These are phyloP conservation scores for Deroptyus accipitrinus DNA, from an alignment of 2,113 vertebrate species.

Conservation along the genomic window DNA sequence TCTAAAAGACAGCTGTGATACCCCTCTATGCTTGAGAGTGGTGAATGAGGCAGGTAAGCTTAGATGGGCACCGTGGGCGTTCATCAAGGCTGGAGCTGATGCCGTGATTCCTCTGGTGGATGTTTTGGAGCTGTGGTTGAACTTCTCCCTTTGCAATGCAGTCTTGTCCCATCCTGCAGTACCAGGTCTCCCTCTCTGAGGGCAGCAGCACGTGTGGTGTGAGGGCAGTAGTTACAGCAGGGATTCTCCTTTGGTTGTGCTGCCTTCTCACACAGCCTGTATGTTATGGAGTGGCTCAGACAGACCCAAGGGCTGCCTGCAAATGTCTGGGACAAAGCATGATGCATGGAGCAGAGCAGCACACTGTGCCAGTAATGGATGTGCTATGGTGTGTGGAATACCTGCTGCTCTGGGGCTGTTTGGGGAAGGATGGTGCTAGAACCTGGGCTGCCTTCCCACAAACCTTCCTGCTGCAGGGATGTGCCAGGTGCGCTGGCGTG, in stretches of 20 bases:
- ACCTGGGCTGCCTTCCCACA: neutral
- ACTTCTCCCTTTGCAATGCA: too few species aligned
- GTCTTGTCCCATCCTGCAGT: neutral
- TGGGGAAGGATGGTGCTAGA: neutral
- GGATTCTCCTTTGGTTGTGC: neutral
- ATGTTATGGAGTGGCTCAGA: rapidly evolving
- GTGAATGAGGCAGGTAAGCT: neutral
- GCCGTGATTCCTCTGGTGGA: neutral
- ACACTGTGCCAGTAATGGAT: rapidly evolving
- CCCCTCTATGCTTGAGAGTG: neutral
- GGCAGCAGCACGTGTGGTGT: rapidly evolving
- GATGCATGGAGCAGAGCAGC: rapidly evolving
- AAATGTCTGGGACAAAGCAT: neutral
- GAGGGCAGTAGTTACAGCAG: neutral
- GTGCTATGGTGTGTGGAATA: neutral
- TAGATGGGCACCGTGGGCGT: rapidly evolving
- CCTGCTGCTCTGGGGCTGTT: neutral
- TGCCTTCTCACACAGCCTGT: neutral
- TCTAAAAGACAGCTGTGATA: neutral
- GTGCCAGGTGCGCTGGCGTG: rapidly evolving
- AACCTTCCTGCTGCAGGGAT: neutral
- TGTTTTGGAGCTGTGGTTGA: neutral
- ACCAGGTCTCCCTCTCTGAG: neutral
- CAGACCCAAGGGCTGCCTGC: neutral
- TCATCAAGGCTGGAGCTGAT: rapidly evolving